Evolutionary conservation across 1,140 invertebrate species (phyloP).

Genomic region (Trachymyrmex septentrionalis): DNA sequence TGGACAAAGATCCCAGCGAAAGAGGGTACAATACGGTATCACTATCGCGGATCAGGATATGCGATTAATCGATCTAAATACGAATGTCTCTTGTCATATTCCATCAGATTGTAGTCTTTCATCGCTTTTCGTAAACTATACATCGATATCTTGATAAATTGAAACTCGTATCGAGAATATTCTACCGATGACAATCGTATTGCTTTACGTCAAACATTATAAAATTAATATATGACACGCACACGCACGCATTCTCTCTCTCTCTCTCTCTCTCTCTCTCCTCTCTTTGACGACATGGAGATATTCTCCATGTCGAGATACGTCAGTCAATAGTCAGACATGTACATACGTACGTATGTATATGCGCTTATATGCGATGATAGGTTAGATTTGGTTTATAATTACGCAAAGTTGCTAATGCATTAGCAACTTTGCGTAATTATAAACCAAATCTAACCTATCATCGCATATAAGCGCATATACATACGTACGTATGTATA

Average conservation of each 20-base stretch:
- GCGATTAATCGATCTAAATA: conserved; percentile 48
- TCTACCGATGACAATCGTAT: neutral
- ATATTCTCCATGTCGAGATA: conserved; percentile 8
- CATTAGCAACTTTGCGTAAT: too few relatives aligned
- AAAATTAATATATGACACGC: neutral
- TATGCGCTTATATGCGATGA: too few relatives aligned
- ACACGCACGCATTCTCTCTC: neutral
- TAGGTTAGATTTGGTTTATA: too few relatives aligned
- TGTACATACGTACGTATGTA: too few relatives aligned
- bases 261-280: neutral
- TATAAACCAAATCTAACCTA: too few relatives aligned
- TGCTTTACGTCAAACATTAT: conserved; percentile 34
- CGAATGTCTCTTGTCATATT: neutral
- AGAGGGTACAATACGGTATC: neutral
- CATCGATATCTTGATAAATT: conserved; percentile 36
- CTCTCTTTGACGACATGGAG: neutral
- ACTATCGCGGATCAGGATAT: conserved; percentile 21
- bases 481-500: too few relatives aligned
- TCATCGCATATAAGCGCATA: too few relatives aligned
- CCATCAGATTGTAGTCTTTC: conserved; percentile 20
- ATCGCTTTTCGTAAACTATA: conserved; percentile 35
- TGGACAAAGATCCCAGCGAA: neutral
- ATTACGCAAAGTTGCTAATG: too few relatives aligned
- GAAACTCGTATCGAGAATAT: conserved; percentile 5
- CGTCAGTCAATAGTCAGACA: conserved; percentile 27